Conservation (phyloP, 2,113 vertebrate genomes). For the Myxocyprinus asiaticus region DNA sequence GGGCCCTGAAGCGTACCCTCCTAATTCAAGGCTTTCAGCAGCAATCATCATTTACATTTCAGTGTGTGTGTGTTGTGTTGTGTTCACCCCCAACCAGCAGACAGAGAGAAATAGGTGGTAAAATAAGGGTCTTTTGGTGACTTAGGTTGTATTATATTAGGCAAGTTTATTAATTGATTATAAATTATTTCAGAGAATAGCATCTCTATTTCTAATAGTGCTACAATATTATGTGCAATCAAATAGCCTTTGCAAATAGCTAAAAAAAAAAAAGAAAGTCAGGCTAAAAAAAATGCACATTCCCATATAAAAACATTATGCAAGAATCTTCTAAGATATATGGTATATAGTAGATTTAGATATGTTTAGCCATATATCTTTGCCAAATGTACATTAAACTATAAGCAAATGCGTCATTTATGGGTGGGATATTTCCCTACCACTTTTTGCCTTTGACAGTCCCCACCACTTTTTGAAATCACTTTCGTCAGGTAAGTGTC, state of each 20-base stretch:
- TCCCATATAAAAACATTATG: too few relatives aligned
- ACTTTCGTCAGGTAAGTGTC: too few relatives aligned
- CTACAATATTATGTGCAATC: neutral
- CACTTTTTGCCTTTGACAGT: too few relatives aligned
- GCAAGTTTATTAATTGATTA: constrained; percentile 23
- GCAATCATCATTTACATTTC: constrained; percentile 56
- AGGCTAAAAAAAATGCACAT: too few relatives aligned
- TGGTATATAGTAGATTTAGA: too few relatives aligned
- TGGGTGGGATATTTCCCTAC: too few relatives aligned
- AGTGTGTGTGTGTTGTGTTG: constrained; percentile 36
- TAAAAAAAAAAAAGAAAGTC: neutral
- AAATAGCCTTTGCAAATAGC: neutral
- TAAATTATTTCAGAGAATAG: constrained; percentile 21
- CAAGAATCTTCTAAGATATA: too few relatives aligned
- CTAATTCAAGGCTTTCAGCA: constrained; percentile 60
- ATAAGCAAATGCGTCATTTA: too few relatives aligned
- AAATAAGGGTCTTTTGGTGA: constrained; percentile 20
- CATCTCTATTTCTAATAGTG: neutral
- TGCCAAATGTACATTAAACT: too few relatives aligned
- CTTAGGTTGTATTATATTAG: neutral
- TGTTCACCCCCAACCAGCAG: constrained; percentile 18
- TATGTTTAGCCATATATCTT: too few relatives aligned
- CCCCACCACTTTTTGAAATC: too few relatives aligned
- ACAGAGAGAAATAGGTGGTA: constrained; percentile 36
- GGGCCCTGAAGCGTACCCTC: constrained; percentile 42